A percentile compares a stretch with the other conserved stretches of the same genome.
Conservation (phyloP, 1,140 invertebrate species). For the Habropoda laboriosa region DNA sequence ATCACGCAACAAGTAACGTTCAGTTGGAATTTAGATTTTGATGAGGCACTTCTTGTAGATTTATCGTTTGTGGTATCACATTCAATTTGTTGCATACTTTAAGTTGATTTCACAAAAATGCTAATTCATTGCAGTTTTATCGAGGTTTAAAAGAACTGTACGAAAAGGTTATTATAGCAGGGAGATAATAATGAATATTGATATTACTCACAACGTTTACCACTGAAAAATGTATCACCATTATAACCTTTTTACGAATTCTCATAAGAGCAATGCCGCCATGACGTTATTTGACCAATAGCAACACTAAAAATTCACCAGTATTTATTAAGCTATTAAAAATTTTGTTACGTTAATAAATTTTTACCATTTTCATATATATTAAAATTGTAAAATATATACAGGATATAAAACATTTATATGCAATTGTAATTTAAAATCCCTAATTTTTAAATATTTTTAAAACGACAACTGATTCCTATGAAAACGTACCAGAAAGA, state of each 20-base stretch:
- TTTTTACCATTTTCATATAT: not conserved
- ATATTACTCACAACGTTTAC: not conserved
- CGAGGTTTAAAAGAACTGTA: not conserved
- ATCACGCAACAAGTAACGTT: not conserved
- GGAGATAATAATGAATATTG: not conserved
- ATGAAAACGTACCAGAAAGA: not conserved
- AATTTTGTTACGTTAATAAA: not conserved
- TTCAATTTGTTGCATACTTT: not conserved
- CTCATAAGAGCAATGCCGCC: not conserved
- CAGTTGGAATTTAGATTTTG: not conserved
- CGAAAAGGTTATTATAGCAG: not conserved
- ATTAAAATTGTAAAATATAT: not conserved
- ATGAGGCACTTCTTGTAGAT: not conserved
- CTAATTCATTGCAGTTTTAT: no score
- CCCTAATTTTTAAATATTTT: not conserved
- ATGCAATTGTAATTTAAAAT: not conserved
- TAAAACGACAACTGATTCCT: not conserved
- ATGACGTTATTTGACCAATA: slow-evolving; percentile 4
- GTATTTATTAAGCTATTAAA: not conserved
- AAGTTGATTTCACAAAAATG: not conserved
- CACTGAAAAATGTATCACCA: not conserved
- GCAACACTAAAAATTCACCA: slow-evolving; percentile 14
- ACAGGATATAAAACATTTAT: not conserved
- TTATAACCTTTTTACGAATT: slow-evolving; percentile 18
- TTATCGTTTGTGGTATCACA: not conserved